phyloP scores from a whole-genome alignment of 2,888 invertebrate species.

The Camponotus fellah region DNA sequence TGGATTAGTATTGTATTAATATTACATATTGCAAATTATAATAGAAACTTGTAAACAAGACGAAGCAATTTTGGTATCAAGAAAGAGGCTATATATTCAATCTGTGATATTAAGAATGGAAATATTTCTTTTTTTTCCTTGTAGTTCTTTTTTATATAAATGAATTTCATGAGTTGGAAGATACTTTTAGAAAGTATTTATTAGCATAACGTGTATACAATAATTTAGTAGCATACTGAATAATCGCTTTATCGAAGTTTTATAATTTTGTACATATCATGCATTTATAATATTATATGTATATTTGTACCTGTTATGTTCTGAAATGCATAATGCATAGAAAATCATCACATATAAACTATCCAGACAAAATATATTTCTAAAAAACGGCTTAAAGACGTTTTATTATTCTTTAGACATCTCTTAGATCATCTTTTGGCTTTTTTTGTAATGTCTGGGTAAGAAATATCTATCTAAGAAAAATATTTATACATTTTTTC shows the following conservation, averaged over 20 bases:
- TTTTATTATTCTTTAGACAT: too few relatives aligned
- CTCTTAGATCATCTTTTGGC: too few relatives aligned
- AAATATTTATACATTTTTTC: constrained; percentile 44
- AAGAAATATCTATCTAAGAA: constrained; percentile 61
- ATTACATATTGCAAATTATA: neutral
- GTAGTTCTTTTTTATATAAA: neutral
- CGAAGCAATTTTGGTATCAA: neutral
- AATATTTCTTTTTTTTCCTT: neutral
- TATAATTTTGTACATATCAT: constrained; percentile 66
- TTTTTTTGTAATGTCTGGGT: constrained; percentile 9
- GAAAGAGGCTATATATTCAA: neutral
- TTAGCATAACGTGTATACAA: constrained; percentile 72
- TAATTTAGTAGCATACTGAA: constrained; percentile 67
- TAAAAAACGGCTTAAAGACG: too few relatives aligned
- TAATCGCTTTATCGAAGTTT: constrained; percentile 57
- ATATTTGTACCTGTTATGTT: constrained; percentile 45
- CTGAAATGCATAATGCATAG: constrained; percentile 64
- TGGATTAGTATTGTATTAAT: neutral
- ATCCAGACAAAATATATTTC: too few relatives aligned
- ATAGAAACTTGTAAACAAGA: neutral
- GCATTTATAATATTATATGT: constrained; percentile 58
- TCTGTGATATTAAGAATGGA: constrained; percentile 8
- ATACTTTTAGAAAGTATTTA: constrained; percentile 66
- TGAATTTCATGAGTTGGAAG: neutral
- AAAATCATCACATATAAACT: constrained; percentile 62